Evolutionary conservation across 2,888 invertebrate genomes (phyloP), one percentile per base, ranked within the genome.

Genomic region (Cremastinae sp.): DNA sequence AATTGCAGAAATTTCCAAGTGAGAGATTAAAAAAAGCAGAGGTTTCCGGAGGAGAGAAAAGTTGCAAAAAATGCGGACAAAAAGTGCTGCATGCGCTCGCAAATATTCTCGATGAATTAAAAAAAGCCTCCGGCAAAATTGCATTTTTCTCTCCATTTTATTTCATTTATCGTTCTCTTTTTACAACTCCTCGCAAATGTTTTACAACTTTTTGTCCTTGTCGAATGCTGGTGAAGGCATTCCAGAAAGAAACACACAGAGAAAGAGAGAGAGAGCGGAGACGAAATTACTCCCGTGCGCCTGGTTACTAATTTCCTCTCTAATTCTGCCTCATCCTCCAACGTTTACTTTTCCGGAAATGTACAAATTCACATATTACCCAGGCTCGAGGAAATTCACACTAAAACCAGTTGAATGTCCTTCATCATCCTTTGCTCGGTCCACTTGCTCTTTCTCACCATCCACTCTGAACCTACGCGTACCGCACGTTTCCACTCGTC

Each of bases 251-350:
- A 28, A 28, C 28, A 28, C 28, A 28, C 2, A 28, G 5, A 28
- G 5, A 28, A 28, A 28, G 2, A 28, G 2, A 28, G 5, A 28
- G 5, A 28, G 36, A 36, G 9, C 2, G 2, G 14, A 18, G 16
- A 7, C 16, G 2, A 16, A 38, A 56, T 38, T 12, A 22, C 22
- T 51, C n/a, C 28, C 75, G 75, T 77, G 74, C 75, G 70, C 64
- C 71, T 45, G 56, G 41, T 45, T 66, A 56, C 62, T 22, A 7
- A 59, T 9, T 38, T 49, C 47, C 69, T 72, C 58, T 2, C 18
- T 74, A 64, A 43, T 62, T 51, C 58, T 62, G 53, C 49, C 41
- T 59, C n/a, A 12, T n/a, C 38, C 66, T 73, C 56, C 36, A 65
- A 22, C 62, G 20, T 54, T 75, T 9, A 1, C 14, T 64, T 47